Percentiles rank a stretch among this genome's conserved stretches.
These are phyloP conservation scores for Halisarca cf. caerulea DNA, from an alignment of 37 sponge, comb jelly and placozoan genomes.

Conservation along the genomic window DNA sequence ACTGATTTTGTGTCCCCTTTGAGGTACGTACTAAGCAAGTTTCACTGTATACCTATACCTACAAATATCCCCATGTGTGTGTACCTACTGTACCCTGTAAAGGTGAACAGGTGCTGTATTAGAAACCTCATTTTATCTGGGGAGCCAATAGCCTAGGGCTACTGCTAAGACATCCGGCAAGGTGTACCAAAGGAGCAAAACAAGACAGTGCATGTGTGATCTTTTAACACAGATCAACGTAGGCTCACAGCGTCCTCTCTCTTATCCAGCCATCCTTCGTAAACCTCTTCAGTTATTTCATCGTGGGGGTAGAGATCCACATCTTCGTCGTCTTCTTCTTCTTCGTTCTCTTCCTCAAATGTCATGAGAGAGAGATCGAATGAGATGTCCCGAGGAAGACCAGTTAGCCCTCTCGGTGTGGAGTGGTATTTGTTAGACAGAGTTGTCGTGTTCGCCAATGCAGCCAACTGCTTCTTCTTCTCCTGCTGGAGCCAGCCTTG, in stretches of 20 bases:
- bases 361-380: conserved; percentile 15
- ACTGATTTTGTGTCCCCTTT: no score
- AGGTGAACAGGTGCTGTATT: no score
- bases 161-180: no score
- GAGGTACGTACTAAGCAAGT: no score
- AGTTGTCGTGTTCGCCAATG: not conserved
- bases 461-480: not conserved
- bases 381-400: conserved; percentile 6
- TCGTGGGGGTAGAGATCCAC: not conserved
- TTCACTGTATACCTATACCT: no score
- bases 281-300: not conserved
- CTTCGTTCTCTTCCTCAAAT: conserved; percentile 14
- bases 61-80: no score
- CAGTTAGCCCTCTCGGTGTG: not conserved
- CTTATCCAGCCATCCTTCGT: conserved; percentile 6
- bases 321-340: not conserved
- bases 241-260: conserved; percentile 6
- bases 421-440: not conserved
- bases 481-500: conserved; percentile 9
- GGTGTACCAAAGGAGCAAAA: no score
- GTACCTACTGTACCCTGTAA: no score
- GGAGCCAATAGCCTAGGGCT: no score
- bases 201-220: no score
- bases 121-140: no score
- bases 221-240: no score